Base-by-base conservation (phyloP, 2,797 vertebrate genomes). In the Petrocephalus schoutedeni region DNA sequence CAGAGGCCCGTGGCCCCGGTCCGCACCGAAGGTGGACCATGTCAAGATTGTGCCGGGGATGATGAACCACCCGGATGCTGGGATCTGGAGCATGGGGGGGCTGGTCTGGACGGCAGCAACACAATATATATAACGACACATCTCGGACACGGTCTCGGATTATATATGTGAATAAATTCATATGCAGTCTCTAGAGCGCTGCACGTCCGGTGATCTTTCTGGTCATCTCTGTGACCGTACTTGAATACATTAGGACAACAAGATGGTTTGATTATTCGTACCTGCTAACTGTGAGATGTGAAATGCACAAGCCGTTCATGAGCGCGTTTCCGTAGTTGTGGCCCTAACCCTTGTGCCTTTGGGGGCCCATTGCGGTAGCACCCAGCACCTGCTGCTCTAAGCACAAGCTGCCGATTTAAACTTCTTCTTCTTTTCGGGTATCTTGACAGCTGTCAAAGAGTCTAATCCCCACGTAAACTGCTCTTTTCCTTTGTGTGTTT, bases 21-120 rank as follows among this genome's bases (percentile, higher is more conserved):
- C 19, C 10, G 8, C n/a, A 88, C 91, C 91, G 90, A 90, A 88
- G 93, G 91, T 51, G 64, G 87, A 90, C 14, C 21, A 90, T 91
- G 89, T 3, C 59, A 90, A 89, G 91, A 86, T 64, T 64, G 36
- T 51, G 85, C 57, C 36, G 28, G 36, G 32, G 36, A 51, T 58
- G 59, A 86, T 86, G 16, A 67, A 86, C 4, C 86, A 21, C 89
- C 92, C 93, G 28, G 59, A 64, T 41, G 14, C 54, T 41, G 56
- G 58, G 49, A 41, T 49, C 19, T 83, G 16, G 14, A n/a, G 56
- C 19, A 10, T n/a, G 49, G 41, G 45, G 59, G 59, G 41, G 64
- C n/a, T 41, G 64, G 80, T 64, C 19, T 61, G 83, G 45, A 77
- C 77, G 54, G 14, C 88, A 89, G 71, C 67, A 87, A 87, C 32